Base-by-base conservation (phyloP, 2,888 invertebrate species). In the Philereme transversata region DNA sequence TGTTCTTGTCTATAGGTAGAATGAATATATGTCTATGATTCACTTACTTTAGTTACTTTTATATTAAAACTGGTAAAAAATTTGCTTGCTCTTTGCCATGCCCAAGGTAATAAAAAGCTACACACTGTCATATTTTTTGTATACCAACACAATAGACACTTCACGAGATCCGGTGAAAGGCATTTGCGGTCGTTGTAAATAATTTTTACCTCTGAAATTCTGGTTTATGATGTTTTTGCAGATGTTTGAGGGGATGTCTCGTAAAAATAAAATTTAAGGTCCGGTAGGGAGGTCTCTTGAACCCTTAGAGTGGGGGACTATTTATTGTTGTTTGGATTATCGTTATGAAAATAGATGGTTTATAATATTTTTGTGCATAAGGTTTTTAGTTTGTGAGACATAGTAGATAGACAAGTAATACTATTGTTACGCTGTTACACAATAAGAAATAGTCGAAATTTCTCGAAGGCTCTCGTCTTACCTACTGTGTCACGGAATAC, bases 121-220 rank as follows among this genome's bases (percentile, higher is more conserved):
- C 73, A 70, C 78, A 60, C 76, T 72, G 81, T 79, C 78, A 81
- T 74, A 65, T 70, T 79, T 80, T 83, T 87, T 87, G 83, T 86
- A 68, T 61, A 69, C 58, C 60, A 65, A 71, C 73, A 85, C 82
- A 87, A 84, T 83, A 75, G 81, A 79, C 73, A 78, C 79, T 83
- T 80, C 76, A 73, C 67, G 69, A 72, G 75, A 79, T 81, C 77
- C 68, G 61, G 67, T 72, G 73, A 75, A 80, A 79, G 70, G 74
- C 73, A 76, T 75, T 74, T 54, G 61, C 49, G 68, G 69, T 67
- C 65, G 72, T 71, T 75, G 70, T 71, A 75, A 80, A 79, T 80
- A 73, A 72, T 81, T 79, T 79, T 78, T 73, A 64, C 68, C 60
- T 57, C 51, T 57, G 57, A 72, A 72, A 65, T 53, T 60, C 64